Conservation (phyloP, 2,113 vertebrate species). For the Zosterops pallidus region DNA sequence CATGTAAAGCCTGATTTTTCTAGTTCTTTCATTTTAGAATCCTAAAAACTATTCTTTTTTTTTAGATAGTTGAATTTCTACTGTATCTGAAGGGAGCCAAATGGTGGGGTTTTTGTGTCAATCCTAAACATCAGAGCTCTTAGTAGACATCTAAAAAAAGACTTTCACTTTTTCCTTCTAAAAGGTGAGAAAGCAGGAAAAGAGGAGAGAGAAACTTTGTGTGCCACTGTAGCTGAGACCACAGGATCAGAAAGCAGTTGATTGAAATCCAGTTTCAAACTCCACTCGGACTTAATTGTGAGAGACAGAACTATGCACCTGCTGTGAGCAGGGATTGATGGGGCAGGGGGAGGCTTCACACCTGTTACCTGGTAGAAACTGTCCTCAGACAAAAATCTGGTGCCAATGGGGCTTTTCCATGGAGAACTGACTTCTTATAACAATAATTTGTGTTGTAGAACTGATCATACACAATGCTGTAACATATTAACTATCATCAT, state of each 20-base stretch:
- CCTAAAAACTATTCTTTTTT: not conserved
- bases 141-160: not conserved
- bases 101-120: not conserved
- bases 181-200: conserved; percentile 18
- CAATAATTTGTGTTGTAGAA: not conserved
- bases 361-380: not conserved
- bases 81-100: not conserved
- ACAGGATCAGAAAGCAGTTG: not conserved
- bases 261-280: conserved; percentile 20
- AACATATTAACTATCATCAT: not conserved
- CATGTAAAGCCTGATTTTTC: not conserved
- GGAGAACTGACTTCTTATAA: not conserved
- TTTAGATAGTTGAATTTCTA: not conserved
- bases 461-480: not conserved
- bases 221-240: not conserved
- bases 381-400: not conserved
- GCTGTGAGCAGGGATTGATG: not conserved
- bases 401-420: not conserved
- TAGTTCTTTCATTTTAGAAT: not conserved
- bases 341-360: not conserved
- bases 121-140: not conserved
- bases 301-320: conserved; percentile 6
- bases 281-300: not conserved
- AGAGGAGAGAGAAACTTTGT: not conserved
- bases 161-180: not conserved